Percentiles rank a stretch among this genome's conserved stretches.
phyloP scores from a whole-genome alignment of 2,113 vertebrate species.

The Archilochus colubris region DNA sequence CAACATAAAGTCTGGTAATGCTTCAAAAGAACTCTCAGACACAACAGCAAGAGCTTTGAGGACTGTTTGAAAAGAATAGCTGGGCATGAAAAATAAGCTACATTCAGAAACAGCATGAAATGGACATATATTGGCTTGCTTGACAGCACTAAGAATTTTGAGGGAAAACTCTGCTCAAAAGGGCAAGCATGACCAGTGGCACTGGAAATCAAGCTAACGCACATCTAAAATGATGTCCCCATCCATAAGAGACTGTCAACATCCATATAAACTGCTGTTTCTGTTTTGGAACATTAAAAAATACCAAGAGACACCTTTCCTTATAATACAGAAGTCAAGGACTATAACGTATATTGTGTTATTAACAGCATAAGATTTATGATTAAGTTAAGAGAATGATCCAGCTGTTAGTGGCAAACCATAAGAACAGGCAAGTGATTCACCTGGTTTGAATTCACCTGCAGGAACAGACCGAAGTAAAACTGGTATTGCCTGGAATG shows the following conservation, averaged over 20 bases:
- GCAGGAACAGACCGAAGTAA: background rate
- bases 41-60: background rate
- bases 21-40: background rate
- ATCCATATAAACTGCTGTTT: background rate
- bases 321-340: background rate
- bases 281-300: background rate
- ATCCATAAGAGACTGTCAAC: background rate
- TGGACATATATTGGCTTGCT: background rate
- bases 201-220: background rate
- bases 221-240: background rate
- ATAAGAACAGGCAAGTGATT: background rate
- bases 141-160: background rate
- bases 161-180: background rate
- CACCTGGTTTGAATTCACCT: background rate
- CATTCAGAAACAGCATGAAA: background rate
- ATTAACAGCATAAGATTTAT: background rate
- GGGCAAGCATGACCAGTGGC: background rate
- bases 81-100: background rate
- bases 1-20: background rate
- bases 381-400: background rate
- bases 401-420: background rate
- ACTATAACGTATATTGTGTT: background rate
- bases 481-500: background rate
- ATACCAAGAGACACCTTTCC: background rate
- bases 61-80: background rate